phyloP scores from a whole-genome alignment of 1,140 invertebrate genomes.

The Manduca sexta region DNA sequence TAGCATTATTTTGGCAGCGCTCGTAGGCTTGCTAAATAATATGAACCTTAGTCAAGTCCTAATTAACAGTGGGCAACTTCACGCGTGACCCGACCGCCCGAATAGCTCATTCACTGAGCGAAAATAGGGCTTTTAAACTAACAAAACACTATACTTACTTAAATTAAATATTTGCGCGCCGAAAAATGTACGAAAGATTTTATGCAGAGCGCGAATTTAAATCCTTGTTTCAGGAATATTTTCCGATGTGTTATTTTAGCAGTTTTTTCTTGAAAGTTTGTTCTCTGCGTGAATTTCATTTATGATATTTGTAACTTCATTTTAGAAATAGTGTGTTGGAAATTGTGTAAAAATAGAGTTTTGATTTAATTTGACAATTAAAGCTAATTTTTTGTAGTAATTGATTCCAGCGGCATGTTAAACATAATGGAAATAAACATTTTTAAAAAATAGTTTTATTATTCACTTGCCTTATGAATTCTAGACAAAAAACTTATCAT shows the following conservation, averaged over 20 bases:
- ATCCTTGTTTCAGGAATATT: neutral
- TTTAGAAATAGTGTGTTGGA: too few relatives aligned
- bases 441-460: too few relatives aligned
- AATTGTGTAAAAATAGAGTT: too few relatives aligned
- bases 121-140: constrained; percentile 3
- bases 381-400: too few relatives aligned
- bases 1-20: constrained; percentile 1
- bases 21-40: constrained; percentile 19
- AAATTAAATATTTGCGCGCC: neutral
- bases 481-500: too few relatives aligned
- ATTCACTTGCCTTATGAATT: too few relatives aligned
- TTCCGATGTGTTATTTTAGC: neutral
- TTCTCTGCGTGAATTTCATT: too few relatives aligned
- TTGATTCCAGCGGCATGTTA: too few relatives aligned
- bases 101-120: constrained; percentile 11
- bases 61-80: constrained; percentile 20
- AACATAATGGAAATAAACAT: too few relatives aligned
- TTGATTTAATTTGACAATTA: too few relatives aligned
- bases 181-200: neutral
- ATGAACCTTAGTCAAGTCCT: constrained; percentile 13
- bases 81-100: constrained; percentile 11
- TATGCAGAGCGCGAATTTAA: neutral
- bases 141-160: neutral
- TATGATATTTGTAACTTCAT: neutral
- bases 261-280: too few relatives aligned